These are phyloP conservation scores for Saxidomus purpurata DNA, from an alignment of 1,140 invertebrate species.

Conservation along the genomic window DNA sequence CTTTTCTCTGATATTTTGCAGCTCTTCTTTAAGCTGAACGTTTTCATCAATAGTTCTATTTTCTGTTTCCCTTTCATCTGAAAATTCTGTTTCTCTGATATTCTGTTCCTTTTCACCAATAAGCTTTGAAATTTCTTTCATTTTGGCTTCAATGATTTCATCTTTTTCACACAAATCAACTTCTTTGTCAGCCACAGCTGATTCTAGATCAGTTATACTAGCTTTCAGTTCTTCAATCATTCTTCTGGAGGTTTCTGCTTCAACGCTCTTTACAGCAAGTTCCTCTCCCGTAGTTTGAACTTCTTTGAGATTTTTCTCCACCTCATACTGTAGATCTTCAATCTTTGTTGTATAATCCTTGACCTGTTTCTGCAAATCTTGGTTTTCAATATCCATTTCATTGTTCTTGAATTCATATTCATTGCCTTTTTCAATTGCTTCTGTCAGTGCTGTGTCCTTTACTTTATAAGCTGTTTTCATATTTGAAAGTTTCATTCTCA, in stretches of 20 bases:
- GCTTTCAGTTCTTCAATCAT: slow-evolving; percentile 38
- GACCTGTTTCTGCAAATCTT: not conserved
- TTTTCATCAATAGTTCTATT: slow-evolving; percentile 4
- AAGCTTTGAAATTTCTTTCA: not conserved
- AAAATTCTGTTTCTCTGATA: not conserved
- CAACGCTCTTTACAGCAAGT: slow-evolving; percentile 36
- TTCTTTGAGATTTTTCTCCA: not conserved
- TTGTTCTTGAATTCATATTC: slow-evolving; percentile 45
- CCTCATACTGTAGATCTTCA: slow-evolving; percentile 7
- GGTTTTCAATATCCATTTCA: slow-evolving; percentile 37
- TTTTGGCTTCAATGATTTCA: slow-evolving; percentile 40
- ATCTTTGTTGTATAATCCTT: slow-evolving; percentile 18
- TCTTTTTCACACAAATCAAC: slow-evolving; percentile 45
- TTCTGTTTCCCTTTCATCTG: not conserved
- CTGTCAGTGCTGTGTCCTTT: not conserved
- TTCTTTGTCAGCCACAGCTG: slow-evolving; percentile 50
- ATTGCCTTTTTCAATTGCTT: slow-evolving; percentile 6
- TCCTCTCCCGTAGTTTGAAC: slow-evolving; percentile 46
- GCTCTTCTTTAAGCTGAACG: slow-evolving; percentile 11
- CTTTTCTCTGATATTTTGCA: not conserved
- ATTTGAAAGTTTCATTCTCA: slow-evolving; percentile 5
- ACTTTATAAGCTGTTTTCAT: slow-evolving; percentile 4
- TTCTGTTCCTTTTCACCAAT: not conserved
- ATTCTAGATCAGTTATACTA: slow-evolving; percentile 43
- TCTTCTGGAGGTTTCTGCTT: slow-evolving; percentile 16